A percentile compares a stretch with the other conserved stretches of the same genome.
Evolutionary conservation across 1,140 invertebrate genomes (phyloP).

Genomic region (Papilio polyxenes): DNA sequence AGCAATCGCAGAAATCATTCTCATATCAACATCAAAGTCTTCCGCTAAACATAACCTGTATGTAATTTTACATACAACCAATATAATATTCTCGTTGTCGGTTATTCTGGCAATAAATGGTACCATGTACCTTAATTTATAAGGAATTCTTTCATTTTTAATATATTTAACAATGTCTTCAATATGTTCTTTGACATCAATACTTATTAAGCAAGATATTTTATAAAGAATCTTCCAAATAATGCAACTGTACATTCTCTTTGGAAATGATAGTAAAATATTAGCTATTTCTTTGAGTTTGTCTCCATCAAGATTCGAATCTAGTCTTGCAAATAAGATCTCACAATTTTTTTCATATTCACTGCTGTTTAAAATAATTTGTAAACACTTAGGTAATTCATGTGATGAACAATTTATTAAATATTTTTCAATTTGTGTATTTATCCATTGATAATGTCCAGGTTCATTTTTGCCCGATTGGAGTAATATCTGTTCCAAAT

Average conservation of each 20-base stretch:
- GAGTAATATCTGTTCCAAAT: constrained; percentile 49
- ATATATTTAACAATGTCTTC: constrained; percentile 44
- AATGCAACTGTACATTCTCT: constrained; percentile 47
- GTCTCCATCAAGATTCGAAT: constrained; percentile 42
- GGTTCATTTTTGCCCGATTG: constrained; percentile 49
- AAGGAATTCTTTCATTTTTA: constrained; percentile 44
- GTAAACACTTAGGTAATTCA: constrained; percentile 50
- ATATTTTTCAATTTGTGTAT: constrained; percentile 52
- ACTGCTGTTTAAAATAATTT: constrained; percentile 50
- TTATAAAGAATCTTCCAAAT: constrained; percentile 65
- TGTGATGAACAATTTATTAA: constrained; percentile 52
- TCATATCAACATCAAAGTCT: constrained; percentile 65
- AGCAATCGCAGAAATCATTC: constrained; percentile 63
- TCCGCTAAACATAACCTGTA: constrained; percentile 60
- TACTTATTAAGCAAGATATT: constrained; percentile 54
- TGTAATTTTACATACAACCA: constrained; percentile 56
- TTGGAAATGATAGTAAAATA: constrained; percentile 49
- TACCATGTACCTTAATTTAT: constrained; percentile 66
- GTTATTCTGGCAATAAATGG: constrained; percentile 60
- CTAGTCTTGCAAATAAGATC: constrained; percentile 53
- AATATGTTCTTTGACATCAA: constrained; percentile 44
- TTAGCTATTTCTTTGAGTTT: constrained; percentile 49
- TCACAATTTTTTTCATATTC: constrained; percentile 60
- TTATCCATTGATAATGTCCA: constrained; percentile 59
- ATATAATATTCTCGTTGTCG: constrained; percentile 45